Base-by-base conservation (phyloP, 2,888 invertebrate species). In the Coecobrya sp. region DNA sequence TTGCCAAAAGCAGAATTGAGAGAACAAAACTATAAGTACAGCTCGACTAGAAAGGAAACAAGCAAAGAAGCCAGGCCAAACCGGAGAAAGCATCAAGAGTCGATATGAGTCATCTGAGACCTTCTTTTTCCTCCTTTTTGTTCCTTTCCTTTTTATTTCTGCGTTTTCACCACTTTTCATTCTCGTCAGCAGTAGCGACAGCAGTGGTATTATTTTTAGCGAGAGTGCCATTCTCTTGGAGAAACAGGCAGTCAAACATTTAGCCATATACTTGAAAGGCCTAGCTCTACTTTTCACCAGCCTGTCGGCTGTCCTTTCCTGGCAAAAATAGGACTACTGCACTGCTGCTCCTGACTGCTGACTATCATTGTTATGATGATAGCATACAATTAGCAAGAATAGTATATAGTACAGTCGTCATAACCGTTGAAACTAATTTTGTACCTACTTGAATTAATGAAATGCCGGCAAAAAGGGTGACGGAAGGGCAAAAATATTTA, bases 51-150 rank as follows among this genome's bases (percentile, higher is more conserved):
- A 13, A 13, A 62, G 22, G 45, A 85, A 49, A 68, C 22, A 22
- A 10, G 52, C 22, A 19, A 22, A 79, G 5, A 49, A 45, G 79
- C 30, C 3, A 45, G 65, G 42, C n/a, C 25, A 76, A 82, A 70
- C 11, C 73, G 5, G n/a, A 86, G 73, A 79, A 85, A 81, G 89
- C 52, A 84, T 55, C 16, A 30, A 70, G 81, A 89, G 84, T 90
- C 86, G 49, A 90, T 90, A 86, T 90, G 86, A 90, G 90, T 90
- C 90, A 86, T 86, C 70, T 79, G 79, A 90, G 90, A 90, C 85
- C 27, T 76, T 85, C 65, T 73, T 84, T 73, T 73, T 42, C 68
- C 16, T 62, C 62, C 30, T 89, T 70, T 82, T 73, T 68, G 27
- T 85, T 86, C 76, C 76, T 73, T 42, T 42, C 19, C 30, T 22